Conservation (phyloP, 2,888 invertebrate species). For the Phengaris arion region DNA sequence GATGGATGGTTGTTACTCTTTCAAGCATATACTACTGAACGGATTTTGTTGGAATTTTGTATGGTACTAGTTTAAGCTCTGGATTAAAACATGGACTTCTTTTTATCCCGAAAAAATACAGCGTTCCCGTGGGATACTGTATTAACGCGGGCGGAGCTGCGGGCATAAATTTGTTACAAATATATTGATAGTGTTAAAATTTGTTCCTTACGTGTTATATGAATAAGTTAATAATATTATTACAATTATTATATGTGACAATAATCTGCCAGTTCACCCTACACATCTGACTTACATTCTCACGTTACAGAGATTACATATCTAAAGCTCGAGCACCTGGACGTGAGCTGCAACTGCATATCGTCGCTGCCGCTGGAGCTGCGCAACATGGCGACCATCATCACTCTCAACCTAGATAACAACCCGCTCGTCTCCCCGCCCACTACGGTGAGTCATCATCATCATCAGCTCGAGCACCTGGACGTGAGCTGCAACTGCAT, state of each 20-base stretch:
- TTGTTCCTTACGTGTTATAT: too few species aligned
- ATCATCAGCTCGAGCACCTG: slow-evolving; percentile 78
- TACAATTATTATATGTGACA: background rate
- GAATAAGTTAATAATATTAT: too few species aligned
- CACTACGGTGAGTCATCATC: slow-evolving; percentile 86
- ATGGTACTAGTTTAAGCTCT: too few species aligned
- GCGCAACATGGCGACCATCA: slow-evolving; percentile 90
- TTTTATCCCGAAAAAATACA: too few species aligned
- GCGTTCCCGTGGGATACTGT: too few species aligned
- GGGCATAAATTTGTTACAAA: too few species aligned
- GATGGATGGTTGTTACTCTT: too few species aligned
- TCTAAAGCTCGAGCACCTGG: slow-evolving; percentile 89
- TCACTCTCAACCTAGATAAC: slow-evolving; percentile 90
- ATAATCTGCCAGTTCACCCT: background rate
- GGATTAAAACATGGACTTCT: too few species aligned
- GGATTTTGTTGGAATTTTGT: too few species aligned
- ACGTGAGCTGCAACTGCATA: slow-evolving; percentile 95
- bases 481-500: slow-evolving; percentile 96
- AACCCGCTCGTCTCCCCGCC: slow-evolving; percentile 96
- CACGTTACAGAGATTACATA: slow-evolving; percentile 87
- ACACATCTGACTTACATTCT: background rate
- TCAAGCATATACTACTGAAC: too few species aligned
- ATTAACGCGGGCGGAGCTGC: too few species aligned
- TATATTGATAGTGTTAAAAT: background rate
- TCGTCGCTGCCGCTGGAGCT: slow-evolving; percentile 92